Evolutionary conservation across 2,888 invertebrate genomes (phyloP).

Genomic region (Lasioglossum zephyrum): DNA sequence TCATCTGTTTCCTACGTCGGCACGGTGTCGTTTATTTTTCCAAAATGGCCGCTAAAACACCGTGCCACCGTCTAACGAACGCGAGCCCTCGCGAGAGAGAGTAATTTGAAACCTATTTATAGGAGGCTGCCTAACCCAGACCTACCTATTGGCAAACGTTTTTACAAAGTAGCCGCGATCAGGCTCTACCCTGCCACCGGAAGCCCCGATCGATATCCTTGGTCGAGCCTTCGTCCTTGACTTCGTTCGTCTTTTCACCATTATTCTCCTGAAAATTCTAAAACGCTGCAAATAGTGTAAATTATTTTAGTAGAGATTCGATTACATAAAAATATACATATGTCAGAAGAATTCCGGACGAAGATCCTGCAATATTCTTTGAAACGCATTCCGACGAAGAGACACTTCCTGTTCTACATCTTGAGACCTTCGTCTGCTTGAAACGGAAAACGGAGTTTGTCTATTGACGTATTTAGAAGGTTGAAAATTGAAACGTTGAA

Average conservation of each 20-base stretch:
- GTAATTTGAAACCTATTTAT: constrained; percentile 81
- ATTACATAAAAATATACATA: not conserved
- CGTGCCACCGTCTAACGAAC: constrained; percentile 61
- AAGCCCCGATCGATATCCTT: constrained; percentile 2
- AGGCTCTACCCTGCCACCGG: constrained; percentile 13
- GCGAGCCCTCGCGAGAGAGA: constrained; percentile 71
- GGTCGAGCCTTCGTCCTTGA: not conserved
- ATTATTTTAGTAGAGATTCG: not conserved
- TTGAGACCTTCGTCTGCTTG: too few species aligned
- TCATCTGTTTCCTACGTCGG: constrained; percentile 80
- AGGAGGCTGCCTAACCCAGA: constrained; percentile 70
- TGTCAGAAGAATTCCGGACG: not conserved
- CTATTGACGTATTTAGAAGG: too few species aligned
- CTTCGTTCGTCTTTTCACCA: not conserved
- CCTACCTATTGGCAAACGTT: constrained; percentile 62
- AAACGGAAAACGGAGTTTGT: too few species aligned
- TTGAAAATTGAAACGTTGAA: too few species aligned
- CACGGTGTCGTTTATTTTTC: constrained; percentile 81
- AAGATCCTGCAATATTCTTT: too few species aligned
- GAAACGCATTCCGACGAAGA: not conserved
- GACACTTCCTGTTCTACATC: too few species aligned
- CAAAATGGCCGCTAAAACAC: constrained; percentile 83
- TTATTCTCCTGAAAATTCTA: not conserved
- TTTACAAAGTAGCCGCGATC: constrained; percentile 55
- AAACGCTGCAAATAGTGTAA: not conserved